These are phyloP conservation scores for Drosophila mauritiana DNA, from an alignment of 1,140 invertebrate genomes.

Conservation along the genomic window DNA sequence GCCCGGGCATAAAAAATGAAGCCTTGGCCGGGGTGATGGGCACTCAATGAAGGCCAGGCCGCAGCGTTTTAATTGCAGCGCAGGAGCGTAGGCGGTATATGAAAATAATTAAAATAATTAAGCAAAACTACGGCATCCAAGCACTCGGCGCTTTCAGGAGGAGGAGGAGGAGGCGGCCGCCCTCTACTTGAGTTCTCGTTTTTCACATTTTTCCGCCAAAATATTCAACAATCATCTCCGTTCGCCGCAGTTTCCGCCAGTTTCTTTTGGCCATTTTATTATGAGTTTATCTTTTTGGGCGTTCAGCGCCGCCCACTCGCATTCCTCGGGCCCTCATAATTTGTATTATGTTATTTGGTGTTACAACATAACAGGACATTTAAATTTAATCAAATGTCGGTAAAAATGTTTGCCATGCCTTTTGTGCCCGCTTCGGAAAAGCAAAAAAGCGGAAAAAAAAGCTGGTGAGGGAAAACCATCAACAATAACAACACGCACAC, in stretches of 20 bases:
- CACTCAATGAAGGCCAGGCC: constrained; percentile 57
- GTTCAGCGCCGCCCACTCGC: constrained; percentile 26
- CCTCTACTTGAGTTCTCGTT: constrained; percentile 28
- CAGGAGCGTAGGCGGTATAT: constrained; percentile 60
- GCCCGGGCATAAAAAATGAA: not conserved
- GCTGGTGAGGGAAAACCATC: constrained; percentile 18
- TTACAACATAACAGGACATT: constrained; percentile 65
- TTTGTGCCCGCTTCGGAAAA: constrained; percentile 27
- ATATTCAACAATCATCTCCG: constrained; percentile 45
- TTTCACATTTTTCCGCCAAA: constrained; percentile 45
- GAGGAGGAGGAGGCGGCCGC: not conserved
- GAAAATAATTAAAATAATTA: constrained; percentile 81
- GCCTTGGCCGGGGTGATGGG: constrained; percentile 29
- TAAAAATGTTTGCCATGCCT: constrained; percentile 77
- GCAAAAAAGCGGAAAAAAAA: not conserved
- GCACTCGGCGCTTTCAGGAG: constrained; percentile 22
- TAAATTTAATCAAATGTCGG: constrained; percentile 83
- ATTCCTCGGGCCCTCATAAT: constrained; percentile 45
- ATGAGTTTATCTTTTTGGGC: constrained; percentile 22
- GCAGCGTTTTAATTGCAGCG: constrained; percentile 75
- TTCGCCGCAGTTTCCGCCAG: constrained; percentile 18
- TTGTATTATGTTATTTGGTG: constrained; percentile 54
- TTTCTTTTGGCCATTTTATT: constrained; percentile 36
- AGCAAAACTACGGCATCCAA: constrained; percentile 67
- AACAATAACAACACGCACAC: constrained; percentile 57